Base-by-base conservation (phyloP, 1,140 invertebrate species). In the Drosophila watanabei region DNA sequence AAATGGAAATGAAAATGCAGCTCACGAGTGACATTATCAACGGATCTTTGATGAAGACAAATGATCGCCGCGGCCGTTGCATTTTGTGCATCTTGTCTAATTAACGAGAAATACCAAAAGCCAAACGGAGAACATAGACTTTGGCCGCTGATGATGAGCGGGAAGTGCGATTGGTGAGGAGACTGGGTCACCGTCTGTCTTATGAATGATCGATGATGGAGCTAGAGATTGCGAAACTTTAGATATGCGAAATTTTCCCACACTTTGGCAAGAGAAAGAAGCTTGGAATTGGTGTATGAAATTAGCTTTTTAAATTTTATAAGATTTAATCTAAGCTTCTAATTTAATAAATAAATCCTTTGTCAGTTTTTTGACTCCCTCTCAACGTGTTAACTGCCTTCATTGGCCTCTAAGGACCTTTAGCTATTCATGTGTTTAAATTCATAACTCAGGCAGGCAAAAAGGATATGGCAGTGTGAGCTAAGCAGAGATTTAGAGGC, bases 41-140 rank as follows among this genome's bases (percentile, higher is more conserved):
- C 81, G 77, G 56, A 69, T 79, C 85, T 75, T 75, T 89, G 85
- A 88, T 88, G 81, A 88, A 88, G 85, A 88, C 73, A 88, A 88
- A 88, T 88, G 85, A 89, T 81, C 71, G 57, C 16, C 16, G 33
- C 61, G 61, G 58, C 62, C 45, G 39, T 18, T 64, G 75, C 66
- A 64, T 78, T 77, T 80, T 72, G 56, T 65, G 80, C 54, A 52
- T 61, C 58, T 63, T 75, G 45, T 75, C 84, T 88, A 89, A 88
- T 88, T 88, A 88, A 89, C 60, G 75, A 64, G 62, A 75, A 68
- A 85, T 90, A 54, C 64, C 84, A 71, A 87, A 87, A 83, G 83
- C 52, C 46, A 37, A 37, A 9, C 20, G 46, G 48, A n/a, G 30
- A 62, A 56, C 52, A 49, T 33, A 70, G 86, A 89, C 86, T 88